These are phyloP conservation scores for Rachycentron canadum DNA, from an alignment of 2,797 vertebrate species.

Conservation along the genomic window DNA sequence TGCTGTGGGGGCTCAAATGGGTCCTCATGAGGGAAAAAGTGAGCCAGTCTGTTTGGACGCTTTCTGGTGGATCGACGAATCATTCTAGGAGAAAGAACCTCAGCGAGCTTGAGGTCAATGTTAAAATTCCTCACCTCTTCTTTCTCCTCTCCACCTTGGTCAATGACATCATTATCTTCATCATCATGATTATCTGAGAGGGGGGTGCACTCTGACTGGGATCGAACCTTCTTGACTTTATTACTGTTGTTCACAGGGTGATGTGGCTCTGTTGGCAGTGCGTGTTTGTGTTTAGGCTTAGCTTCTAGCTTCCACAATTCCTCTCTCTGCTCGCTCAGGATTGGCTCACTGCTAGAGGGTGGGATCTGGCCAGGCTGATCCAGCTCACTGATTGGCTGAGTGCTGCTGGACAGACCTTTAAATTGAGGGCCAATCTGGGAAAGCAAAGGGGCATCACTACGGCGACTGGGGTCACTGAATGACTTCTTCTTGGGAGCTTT, in stretches of 20 bases:
- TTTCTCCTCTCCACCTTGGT: constrained; percentile 50
- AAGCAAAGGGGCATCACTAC: constrained; percentile 84
- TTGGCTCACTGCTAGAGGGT: constrained; percentile 96
- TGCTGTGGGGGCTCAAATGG: constrained; percentile 72
- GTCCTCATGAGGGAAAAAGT: constrained; percentile 82
- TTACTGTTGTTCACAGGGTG: constrained; percentile 31
- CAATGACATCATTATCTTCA: constrained; percentile 66
- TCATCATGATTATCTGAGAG: constrained; percentile 66
- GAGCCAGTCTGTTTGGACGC: constrained; percentile 85
- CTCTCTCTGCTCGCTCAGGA: constrained; percentile 89
- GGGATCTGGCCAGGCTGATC: constrained; percentile 88
- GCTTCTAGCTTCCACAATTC: constrained; percentile 79
- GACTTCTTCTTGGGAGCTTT: constrained; percentile 98
- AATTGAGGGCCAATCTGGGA: constrained; percentile 77
- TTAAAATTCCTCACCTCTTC: constrained; percentile 78
- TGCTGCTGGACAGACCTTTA: constrained; percentile 80
- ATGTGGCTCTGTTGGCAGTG: constrained; percentile 43
- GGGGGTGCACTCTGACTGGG: constrained; percentile 83
- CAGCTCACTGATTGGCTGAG: constrained; percentile 90
- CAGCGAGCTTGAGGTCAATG: constrained; percentile 89
- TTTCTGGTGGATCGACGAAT: constrained; percentile 90
- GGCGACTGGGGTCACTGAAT: constrained; percentile 95
- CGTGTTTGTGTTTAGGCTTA: constrained; percentile 36
- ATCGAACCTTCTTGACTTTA: constrained; percentile 71
- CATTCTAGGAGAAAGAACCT: constrained; percentile 88